Conservation (phyloP, 1,140 invertebrate species). For the Penaeus chinensis region DNA sequence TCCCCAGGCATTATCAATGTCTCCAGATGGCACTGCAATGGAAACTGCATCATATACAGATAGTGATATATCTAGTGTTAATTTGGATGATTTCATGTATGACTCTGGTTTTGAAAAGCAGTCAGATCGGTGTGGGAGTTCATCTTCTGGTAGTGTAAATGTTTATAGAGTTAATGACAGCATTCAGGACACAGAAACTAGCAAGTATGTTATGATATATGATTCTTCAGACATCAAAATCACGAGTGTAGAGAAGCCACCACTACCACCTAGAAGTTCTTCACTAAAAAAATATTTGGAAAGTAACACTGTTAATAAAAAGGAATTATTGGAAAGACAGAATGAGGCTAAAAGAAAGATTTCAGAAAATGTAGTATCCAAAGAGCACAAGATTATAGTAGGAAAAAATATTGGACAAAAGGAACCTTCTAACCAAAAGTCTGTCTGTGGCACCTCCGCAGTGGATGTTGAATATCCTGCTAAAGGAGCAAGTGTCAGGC, state of each 20-base stretch:
- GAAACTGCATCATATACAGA: slow-evolving; percentile 8
- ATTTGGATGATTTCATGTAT: slow-evolving; percentile 16
- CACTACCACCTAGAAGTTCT: slow-evolving; percentile 45
- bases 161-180: not conserved
- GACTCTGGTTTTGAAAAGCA: slow-evolving; percentile 28
- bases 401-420: too few relatives aligned
- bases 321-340: too few relatives aligned
- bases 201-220: slow-evolving; percentile 25
- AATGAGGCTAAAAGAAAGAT: too few relatives aligned
- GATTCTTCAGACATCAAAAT: slow-evolving; percentile 24
- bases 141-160: slow-evolving; percentile 3
- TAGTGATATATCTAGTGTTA: slow-evolving; percentile 27
- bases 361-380: too few relatives aligned
- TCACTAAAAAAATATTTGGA: slow-evolving; percentile 23
- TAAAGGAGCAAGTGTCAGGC: too few relatives aligned
- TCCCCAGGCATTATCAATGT: not conserved
- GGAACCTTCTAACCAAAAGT: too few relatives aligned
- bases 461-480: too few relatives aligned
- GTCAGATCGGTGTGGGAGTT: slow-evolving; percentile 13
- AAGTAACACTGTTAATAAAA: too few relatives aligned
- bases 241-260: slow-evolving; percentile 28
- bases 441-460: too few relatives aligned
- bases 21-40: not conserved
- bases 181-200: not conserved
- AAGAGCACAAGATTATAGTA: too few relatives aligned